phyloP scores from a whole-genome alignment of 2,113 vertebrate species.

The Clarias magur region DNA sequence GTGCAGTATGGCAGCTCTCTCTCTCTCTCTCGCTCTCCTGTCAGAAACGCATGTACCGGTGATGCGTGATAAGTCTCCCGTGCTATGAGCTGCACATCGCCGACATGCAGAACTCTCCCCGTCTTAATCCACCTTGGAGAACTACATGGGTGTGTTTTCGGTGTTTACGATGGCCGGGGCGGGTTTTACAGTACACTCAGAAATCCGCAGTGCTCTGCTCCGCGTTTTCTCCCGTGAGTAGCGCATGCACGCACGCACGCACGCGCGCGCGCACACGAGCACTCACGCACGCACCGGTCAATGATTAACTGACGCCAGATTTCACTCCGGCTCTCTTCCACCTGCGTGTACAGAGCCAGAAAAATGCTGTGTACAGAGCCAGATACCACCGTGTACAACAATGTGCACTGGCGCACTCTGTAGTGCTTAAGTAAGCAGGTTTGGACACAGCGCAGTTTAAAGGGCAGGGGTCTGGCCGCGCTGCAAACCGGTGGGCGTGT shows the following conservation, averaged over 20 bases:
- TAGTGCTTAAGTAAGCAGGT: neutral
- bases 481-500: conserved; percentile 2
- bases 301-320: conserved; percentile 8
- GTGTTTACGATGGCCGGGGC: neutral
- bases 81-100: neutral
- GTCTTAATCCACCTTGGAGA: neutral
- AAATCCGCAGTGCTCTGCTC: conserved; percentile 28
- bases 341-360: neutral
- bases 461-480: neutral
- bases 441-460: neutral
- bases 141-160: neutral
- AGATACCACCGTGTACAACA: neutral
- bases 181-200: neutral
- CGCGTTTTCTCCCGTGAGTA: neutral
- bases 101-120: neutral
- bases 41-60: neutral
- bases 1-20: conserved; percentile 16
- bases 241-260: neutral
- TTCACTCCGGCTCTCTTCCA: neutral
- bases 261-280: neutral
- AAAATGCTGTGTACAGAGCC: neutral
- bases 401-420: neutral
- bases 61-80: neutral
- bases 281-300: neutral
- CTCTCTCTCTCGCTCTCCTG: neutral